Conservation (phyloP, 2,113 vertebrate genomes). For the Oenanthe melanoleuca region DNA sequence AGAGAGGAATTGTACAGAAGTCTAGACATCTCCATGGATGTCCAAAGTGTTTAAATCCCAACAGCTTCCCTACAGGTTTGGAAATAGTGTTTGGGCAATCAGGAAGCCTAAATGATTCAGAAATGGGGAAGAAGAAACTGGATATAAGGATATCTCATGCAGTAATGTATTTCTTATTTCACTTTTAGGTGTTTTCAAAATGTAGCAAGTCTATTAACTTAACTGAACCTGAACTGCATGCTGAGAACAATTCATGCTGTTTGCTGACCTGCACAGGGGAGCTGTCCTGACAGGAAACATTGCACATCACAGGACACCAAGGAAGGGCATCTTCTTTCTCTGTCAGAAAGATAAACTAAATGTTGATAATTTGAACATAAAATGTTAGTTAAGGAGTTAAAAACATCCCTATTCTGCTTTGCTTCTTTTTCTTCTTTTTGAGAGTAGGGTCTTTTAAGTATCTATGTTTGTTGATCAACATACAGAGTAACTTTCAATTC, state of each 20-base stretch:
- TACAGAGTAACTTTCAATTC: background rate
- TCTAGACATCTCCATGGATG: background rate
- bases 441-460: background rate
- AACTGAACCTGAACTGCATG: background rate
- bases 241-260: background rate
- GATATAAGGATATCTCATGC: background rate
- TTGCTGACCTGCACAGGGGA: background rate
- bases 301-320: rapidly evolving
- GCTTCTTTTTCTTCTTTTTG: background rate
- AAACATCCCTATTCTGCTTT: background rate
- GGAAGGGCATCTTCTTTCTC: background rate
- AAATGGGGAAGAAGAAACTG: background rate
- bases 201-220: background rate
- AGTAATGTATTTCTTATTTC: background rate
- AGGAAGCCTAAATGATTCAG: background rate
- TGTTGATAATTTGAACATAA: background rate
- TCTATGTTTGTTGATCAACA: background rate
- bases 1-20: background rate
- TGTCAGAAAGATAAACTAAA: background rate
- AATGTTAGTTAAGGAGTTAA: background rate
- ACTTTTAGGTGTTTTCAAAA: background rate
- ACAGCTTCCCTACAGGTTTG: background rate
- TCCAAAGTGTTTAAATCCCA: background rate
- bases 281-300: background rate
- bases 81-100: background rate